These are phyloP conservation scores for Coremacera marginata DNA, from an alignment of 2,888 invertebrate genomes.

Conservation along the genomic window DNA sequence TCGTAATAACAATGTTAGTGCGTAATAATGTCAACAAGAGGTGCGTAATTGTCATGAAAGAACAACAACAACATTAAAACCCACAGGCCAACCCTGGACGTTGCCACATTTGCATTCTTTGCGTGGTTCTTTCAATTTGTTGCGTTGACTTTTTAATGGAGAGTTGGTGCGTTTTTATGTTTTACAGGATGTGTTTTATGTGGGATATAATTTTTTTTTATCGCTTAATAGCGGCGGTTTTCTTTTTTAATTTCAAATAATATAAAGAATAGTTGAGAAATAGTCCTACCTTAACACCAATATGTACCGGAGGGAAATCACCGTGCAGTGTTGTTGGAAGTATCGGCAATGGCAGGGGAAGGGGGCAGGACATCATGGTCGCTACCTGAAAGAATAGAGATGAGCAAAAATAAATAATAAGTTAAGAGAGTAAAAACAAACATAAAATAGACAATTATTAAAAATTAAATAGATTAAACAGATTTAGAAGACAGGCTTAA, in stretches of 20 bases:
- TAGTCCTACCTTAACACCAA: slow-evolving; percentile 69
- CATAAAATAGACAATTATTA: slow-evolving; percentile 1
- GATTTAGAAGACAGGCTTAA: background rate
- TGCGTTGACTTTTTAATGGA: background rate
- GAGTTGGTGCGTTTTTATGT: background rate
- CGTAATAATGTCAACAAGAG: background rate
- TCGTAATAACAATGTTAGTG: background rate
- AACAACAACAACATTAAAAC: background rate
- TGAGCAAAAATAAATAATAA: slow-evolving; percentile 37
- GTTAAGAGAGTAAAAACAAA: background rate
- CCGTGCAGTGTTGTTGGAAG: slow-evolving; percentile 69
- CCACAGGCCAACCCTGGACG: no score
- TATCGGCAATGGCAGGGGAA: slow-evolving; percentile 69
- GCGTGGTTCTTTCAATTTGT: background rate
- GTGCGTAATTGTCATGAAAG: background rate
- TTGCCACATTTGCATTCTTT: background rate
- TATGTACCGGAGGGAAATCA: slow-evolving; percentile 69
- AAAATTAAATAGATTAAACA: background rate
- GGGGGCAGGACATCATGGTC: slow-evolving; percentile 71
- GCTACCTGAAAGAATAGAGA: slow-evolving; percentile 63
- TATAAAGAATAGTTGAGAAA: no score
- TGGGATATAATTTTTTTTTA: background rate
- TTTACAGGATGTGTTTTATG: background rate
- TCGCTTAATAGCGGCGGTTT: no score
- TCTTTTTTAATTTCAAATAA: no score